Evolutionary conservation across 1,140 invertebrate genomes (phyloP), one percentile per base, ranked within the genome.

Genomic region (Zaprionus davidi): DNA sequence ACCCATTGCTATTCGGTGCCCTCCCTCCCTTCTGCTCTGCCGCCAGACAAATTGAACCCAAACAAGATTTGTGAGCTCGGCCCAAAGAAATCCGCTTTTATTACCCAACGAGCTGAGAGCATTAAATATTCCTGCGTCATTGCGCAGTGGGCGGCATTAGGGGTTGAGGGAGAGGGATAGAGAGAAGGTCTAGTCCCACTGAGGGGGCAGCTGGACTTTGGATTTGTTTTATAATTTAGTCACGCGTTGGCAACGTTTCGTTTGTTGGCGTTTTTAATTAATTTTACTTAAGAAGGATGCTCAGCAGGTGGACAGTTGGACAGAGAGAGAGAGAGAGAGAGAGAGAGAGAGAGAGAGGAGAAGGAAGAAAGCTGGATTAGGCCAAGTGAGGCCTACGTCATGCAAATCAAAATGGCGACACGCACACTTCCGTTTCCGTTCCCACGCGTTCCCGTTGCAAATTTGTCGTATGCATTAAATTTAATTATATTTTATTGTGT

Each of bases 111-210:
- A 57, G 64, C 63, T 17, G 41, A 68, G 58, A 46, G 69, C 81
- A 88, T 88, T 88, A 88, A 88, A 88, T 88, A 88, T 88, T 88
- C 84, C 73, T 76, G 84, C 85, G 65, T 90, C 85, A 88, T 66
- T 84, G 81, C 71, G 71, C 75, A 81, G 49, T 56, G 41, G 36
- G 31, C 9, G n/a, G 5, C 20, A 20, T 5, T 24, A 51, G 46
- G 46, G 46, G 3, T 24, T 11, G 17, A 22, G 41, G 38, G 44
- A 26, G 41, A 31, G 44, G 56, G 41, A 69, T 64, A 12, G 38
- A 49, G 34, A 70, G 49, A 12, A n/a, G n/a, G n/a, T n/a, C n/a
- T n/a, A n/a, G n/a, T n/a, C n/a, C n/a, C n/a, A n/a, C n/a, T 22
- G 22, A n/a, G 51, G 46, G 12, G 22, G 34, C 15, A 17, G 26